Conservation (phyloP, 1,140 invertebrate species). For the Caenorhabditis briggsae region DNA sequence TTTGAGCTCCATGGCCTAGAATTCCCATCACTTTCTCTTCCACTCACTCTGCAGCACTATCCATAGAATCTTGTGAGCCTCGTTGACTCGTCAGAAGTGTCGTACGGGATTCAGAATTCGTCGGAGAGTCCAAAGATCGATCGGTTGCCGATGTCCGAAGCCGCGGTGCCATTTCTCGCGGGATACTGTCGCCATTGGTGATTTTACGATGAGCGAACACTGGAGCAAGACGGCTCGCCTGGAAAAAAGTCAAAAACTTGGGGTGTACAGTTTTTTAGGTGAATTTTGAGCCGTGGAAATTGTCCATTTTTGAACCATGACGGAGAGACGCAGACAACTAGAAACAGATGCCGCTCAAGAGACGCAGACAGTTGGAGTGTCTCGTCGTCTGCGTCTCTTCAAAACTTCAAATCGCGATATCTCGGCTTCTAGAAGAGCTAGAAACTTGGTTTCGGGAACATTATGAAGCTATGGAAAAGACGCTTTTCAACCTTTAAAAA, state of each 20-base stretch:
- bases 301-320: no score
- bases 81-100: conserved; percentile 12
- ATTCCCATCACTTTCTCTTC: no score
- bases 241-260: background rate
- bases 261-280: no score
- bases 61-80: background rate
- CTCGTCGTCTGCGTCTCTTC: background rate
- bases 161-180: conserved; percentile 22
- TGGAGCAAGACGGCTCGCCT: conserved; percentile 46
- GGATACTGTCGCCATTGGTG: conserved; percentile 40
- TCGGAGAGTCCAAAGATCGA: conserved; percentile 22
- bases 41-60: conserved; percentile 16
- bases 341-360: no score
- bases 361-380: no score
- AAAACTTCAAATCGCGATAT: no score
- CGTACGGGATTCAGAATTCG: conserved; percentile 16
- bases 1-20: no score
- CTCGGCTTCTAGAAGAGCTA: no score
- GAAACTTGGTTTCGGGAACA: no score
- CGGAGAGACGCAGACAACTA: no score
- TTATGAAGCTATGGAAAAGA: background rate
- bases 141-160: conserved; percentile 23
- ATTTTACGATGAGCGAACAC: conserved; percentile 50
- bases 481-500: no score
- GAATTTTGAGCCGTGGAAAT: no score